These are phyloP conservation scores for Thera obeliscata DNA, from an alignment of 2,888 invertebrate genomes.

Conservation along the genomic window DNA sequence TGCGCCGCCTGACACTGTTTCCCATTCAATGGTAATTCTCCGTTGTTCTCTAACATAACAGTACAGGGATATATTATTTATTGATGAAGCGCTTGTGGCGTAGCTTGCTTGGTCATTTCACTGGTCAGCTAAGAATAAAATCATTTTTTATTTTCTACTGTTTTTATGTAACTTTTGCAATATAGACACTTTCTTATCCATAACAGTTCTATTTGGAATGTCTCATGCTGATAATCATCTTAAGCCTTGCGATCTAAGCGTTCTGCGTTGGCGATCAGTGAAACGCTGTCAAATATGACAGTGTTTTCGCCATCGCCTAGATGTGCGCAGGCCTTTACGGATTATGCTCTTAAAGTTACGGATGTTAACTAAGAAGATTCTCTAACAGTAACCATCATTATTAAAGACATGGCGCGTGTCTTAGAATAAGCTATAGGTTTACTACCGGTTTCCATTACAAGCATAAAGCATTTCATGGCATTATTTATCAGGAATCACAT, in stretches of 20 bases:
- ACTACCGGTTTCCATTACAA: not conserved
- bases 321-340: too few relatives aligned
- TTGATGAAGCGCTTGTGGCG: not conserved
- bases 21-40: constrained; percentile 61
- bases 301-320: too few relatives aligned
- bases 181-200: too few relatives aligned
- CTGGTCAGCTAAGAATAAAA: not conserved
- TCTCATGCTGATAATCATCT: not conserved
- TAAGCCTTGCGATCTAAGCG: too few relatives aligned
- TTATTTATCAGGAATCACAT: too few relatives aligned
- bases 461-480: too few relatives aligned
- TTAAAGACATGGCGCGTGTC: constrained; percentile 29
- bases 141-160: not conserved
- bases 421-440: constrained; percentile 22
- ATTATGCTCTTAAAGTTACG: constrained; percentile 14
- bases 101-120: not conserved
- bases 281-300: too few relatives aligned
- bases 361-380: constrained; percentile 23
- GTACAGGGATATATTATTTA: constrained; percentile 14
- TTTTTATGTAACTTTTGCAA: too few relatives aligned
- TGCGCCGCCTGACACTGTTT: constrained; percentile 47
- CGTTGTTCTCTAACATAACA: constrained; percentile 32
- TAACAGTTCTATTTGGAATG: not conserved
- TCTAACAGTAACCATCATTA: constrained; percentile 28
- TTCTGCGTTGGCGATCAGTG: too few relatives aligned